Evolutionary conservation across 2,888 invertebrate species (phyloP).

Genomic region (Rhorus exstirpatorius): DNA sequence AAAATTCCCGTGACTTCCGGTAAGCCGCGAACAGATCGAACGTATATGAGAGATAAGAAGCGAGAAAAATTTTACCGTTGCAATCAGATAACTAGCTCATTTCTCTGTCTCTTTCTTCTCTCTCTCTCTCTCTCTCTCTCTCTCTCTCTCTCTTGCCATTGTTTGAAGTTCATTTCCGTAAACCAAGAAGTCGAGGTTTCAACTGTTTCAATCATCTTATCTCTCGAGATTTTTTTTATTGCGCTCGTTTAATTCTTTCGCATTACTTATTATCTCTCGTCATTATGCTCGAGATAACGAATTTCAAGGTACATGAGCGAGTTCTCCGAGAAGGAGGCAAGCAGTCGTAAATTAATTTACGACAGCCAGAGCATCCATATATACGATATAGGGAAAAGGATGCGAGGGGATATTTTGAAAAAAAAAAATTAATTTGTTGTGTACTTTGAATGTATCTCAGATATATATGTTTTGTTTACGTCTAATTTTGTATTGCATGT

Average conservation of each 20-base stretch:
- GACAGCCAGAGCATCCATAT: too few species aligned
- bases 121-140: neutral
- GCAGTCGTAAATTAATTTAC: too few species aligned
- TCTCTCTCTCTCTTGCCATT: too few species aligned
- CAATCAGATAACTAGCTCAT: neutral
- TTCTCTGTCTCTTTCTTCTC: neutral
- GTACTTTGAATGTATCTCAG: too few species aligned
- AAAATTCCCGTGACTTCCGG: slow-evolving; percentile 74
- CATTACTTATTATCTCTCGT: slow-evolving; percentile 17
- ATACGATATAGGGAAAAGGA: too few species aligned
- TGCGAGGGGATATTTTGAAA: too few species aligned
- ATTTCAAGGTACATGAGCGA: neutral
- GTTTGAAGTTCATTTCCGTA: slow-evolving; percentile 31
- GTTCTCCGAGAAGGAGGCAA: neutral
- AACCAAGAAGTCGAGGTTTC: slow-evolving; percentile 26
- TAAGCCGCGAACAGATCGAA: slow-evolving; percentile 28
- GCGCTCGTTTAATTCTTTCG: neutral
- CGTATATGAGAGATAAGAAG: neutral
- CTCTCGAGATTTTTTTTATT: slow-evolving; percentile 33
- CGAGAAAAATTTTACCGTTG: slow-evolving; percentile 11
- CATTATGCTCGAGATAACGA: slow-evolving; percentile 32
- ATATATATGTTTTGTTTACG: too few species aligned
- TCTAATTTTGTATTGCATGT: too few species aligned
- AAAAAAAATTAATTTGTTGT: too few species aligned
- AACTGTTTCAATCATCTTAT: neutral